Evolutionary conservation across 2,888 invertebrate genomes (phyloP).

Genomic region (Pseudococcus viburni): DNA sequence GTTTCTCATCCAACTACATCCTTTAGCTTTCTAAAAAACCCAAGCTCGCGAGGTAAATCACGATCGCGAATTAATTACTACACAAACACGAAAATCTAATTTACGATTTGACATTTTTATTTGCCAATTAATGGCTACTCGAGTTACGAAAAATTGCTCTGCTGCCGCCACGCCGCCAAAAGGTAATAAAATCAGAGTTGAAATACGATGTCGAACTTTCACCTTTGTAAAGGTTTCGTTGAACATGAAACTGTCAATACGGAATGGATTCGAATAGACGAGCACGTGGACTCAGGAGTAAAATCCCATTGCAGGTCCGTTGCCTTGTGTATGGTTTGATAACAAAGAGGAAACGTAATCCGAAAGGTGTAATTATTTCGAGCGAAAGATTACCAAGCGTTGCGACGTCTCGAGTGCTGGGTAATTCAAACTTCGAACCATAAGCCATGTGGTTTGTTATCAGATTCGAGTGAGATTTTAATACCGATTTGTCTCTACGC

Average conservation of each 20-base stretch:
- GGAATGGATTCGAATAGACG: not conserved
- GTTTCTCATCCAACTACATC: not conserved
- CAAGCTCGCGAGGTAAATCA: not conserved
- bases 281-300: not conserved
- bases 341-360: not conserved
- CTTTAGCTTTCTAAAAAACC: not conserved
- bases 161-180: not conserved
- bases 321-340: not conserved
- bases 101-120: constrained; percentile 28
- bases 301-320: not conserved
- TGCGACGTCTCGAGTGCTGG: not conserved
- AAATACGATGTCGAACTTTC: constrained; percentile 2
- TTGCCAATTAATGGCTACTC: constrained; percentile 24
- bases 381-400: constrained; percentile 35
- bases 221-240: not conserved
- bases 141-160: not conserved
- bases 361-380: constrained; percentile 27
- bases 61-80: not conserved
- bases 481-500: not conserved
- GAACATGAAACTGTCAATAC: not conserved
- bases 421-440: not conserved
- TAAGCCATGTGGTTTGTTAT: constrained; percentile 38
- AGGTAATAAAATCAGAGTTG: not conserved
- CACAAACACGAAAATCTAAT: constrained; percentile 16
- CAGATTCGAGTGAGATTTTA: not conserved